Evolutionary conservation across 1,140 invertebrate species (phyloP).

Genomic region (Drosophila watanabei): DNA sequence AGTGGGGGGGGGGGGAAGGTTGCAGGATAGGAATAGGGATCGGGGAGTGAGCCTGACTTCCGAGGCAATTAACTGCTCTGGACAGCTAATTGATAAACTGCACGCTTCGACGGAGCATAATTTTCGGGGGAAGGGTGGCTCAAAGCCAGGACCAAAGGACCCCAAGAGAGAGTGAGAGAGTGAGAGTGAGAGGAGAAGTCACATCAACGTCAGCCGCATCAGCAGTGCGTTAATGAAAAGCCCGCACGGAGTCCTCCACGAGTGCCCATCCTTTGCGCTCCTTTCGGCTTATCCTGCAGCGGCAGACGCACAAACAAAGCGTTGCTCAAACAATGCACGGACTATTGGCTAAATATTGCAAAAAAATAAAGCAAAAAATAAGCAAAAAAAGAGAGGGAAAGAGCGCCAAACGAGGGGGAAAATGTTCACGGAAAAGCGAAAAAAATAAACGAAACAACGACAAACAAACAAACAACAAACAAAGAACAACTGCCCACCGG

Average conservation of each 20-base stretch:
- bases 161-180: not conserved
- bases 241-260: not conserved
- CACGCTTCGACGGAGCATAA: constrained; percentile 57
- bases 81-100: constrained; percentile 80
- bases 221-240: constrained; percentile 75
- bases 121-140: not conserved
- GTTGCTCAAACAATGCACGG: constrained; percentile 69
- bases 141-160: not conserved
- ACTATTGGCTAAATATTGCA: constrained; percentile 80
- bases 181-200: not conserved
- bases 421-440: constrained; percentile 1
- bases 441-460: constrained; percentile 17
- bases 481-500: constrained; percentile 23
- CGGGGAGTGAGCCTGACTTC: constrained; percentile 13
- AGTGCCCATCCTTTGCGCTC: not conserved
- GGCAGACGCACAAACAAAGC: constrained; percentile 62
- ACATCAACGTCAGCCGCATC: constrained; percentile 54
- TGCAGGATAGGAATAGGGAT: not conserved
- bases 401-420: constrained; percentile 5
- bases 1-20: no score
- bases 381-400: constrained; percentile 4
- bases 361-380: constrained; percentile 24
- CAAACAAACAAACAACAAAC: constrained; percentile 31
- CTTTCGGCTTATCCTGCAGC: constrained; percentile 30
- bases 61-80: constrained; percentile 71